Evolutionary conservation across 1,140 invertebrate species (phyloP).

Genomic region (Zelostemma sp.): DNA sequence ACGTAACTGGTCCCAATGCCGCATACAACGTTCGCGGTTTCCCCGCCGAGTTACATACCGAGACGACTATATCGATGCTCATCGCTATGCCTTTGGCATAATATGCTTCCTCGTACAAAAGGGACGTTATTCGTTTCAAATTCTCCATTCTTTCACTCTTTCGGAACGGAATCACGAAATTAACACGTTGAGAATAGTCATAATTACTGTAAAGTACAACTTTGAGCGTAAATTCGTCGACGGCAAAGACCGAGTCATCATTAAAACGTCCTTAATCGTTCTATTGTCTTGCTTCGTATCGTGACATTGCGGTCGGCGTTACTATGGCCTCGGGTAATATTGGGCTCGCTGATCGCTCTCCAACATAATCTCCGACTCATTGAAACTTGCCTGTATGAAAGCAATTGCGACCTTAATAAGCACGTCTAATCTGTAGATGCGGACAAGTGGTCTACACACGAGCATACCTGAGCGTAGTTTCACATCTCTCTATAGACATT

Average conservation of each 20-base stretch:
- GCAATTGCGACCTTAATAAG: slow-evolving; percentile 57
- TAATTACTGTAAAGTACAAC: background rate
- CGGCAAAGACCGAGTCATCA: slow-evolving; percentile 42
- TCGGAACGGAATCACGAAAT: too few relatives aligned
- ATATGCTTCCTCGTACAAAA: slow-evolving; percentile 17
- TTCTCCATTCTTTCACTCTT: too few relatives aligned
- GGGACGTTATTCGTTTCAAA: slow-evolving; percentile 8
- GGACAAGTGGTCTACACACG: slow-evolving; percentile 44
- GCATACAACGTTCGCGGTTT: slow-evolving; percentile 53
- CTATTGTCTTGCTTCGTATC: slow-evolving; percentile 46
- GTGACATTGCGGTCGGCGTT: slow-evolving; percentile 32
- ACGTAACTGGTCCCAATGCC: slow-evolving; percentile 36
- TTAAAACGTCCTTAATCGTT: slow-evolving; percentile 44
- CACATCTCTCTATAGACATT: slow-evolving; percentile 24
- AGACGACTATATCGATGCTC: slow-evolving; percentile 28
- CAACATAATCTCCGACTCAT: slow-evolving; percentile 60
- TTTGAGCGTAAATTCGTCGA: slow-evolving; percentile 41
- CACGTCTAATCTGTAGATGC: slow-evolving; percentile 54
- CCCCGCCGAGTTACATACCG: slow-evolving; percentile 16
- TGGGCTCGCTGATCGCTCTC: slow-evolving; percentile 36
- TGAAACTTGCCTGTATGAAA: slow-evolving; percentile 58
- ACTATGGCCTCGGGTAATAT: slow-evolving; percentile 40
- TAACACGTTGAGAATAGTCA: too few relatives aligned
- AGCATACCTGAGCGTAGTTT: slow-evolving; percentile 19
- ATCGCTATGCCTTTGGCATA: slow-evolving; percentile 11